Conservation (phyloP, 2,888 invertebrate genomes). For the Drosophila emarginata region DNA sequence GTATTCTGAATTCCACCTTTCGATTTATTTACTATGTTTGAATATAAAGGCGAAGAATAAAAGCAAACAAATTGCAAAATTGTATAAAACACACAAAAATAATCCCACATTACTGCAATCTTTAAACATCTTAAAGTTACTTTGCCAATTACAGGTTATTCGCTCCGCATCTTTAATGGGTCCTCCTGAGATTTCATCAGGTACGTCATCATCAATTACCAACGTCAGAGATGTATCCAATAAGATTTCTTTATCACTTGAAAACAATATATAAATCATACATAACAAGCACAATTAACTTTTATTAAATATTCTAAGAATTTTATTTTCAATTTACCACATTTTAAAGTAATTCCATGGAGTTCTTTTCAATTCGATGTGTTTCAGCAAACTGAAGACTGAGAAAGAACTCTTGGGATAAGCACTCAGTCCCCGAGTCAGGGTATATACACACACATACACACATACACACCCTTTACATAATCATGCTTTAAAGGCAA, state of each 20-base stretch:
- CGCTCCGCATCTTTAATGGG: too few relatives aligned
- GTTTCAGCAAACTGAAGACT: neutral
- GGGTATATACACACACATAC: neutral
- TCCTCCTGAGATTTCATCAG: too few relatives aligned
- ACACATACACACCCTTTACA: neutral
- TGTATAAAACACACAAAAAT: conserved; percentile 45
- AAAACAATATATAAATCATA: neutral
- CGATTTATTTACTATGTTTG: conserved; percentile 4
- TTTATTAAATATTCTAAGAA: neutral
- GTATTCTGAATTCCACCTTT: too few relatives aligned
- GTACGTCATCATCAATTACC: neutral
- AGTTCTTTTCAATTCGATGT: conserved; percentile 3
- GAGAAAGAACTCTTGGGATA: neutral
- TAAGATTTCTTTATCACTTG: conserved; percentile 38
- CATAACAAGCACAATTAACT: too few relatives aligned
- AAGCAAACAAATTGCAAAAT: conserved; percentile 39
- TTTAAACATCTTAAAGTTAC: neutral
- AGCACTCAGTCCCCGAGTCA: neutral
- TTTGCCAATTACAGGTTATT: neutral
- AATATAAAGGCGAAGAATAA: conserved; percentile 23
- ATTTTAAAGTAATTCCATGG: neutral
- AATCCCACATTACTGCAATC: conserved; percentile 28
- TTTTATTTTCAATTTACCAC: neutral
- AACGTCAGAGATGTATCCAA: conserved; percentile 22
- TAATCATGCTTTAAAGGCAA: neutral